phyloP scores from a whole-genome alignment of 2,888 invertebrate species.

The Petrophora chlorosata region DNA sequence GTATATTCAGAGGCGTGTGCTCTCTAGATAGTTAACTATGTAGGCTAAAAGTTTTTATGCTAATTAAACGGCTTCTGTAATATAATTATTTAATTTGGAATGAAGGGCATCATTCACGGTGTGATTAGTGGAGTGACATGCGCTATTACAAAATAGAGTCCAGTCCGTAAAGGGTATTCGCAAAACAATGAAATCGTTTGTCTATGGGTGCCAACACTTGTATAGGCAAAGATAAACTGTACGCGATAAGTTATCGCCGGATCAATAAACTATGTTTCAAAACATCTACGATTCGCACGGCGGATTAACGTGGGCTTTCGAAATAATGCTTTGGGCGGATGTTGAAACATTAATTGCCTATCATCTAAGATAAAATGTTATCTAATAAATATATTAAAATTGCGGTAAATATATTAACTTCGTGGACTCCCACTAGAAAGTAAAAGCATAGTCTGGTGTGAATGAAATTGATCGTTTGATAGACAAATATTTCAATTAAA shows the following conservation, averaged over 20 bases:
- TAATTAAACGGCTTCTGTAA: constrained; percentile 47
- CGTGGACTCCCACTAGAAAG: not conserved
- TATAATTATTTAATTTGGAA: too few relatives aligned
- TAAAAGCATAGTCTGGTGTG: not conserved
- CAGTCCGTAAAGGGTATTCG: not conserved
- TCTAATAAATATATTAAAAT: constrained; percentile 10
- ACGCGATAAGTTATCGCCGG: constrained; percentile 71
- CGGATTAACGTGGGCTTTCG: constrained; percentile 40
- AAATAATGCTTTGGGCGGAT: constrained; percentile 40
- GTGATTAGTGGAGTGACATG: too few relatives aligned
- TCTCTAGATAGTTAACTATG: constrained; percentile 45
- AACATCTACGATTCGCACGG: constrained; percentile 40
- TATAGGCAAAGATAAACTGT: constrained; percentile 60
- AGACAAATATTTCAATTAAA: too few relatives aligned
- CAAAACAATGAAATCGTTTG: constrained; percentile 21
- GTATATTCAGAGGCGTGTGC: constrained; percentile 39
- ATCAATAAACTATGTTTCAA: constrained; percentile 72
- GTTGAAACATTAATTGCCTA: constrained; percentile 36
- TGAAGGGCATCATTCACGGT: too few relatives aligned
- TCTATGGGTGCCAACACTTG: not conserved
- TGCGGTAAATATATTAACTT: not conserved
- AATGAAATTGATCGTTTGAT: not conserved
- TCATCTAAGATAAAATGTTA: constrained; percentile 28
- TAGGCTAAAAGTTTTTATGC: constrained; percentile 50
- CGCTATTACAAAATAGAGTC: too few relatives aligned